These are phyloP conservation scores for Cheirogaleus major DNA, from an alignment of 2,797 vertebrate genomes.

Conservation along the genomic window DNA sequence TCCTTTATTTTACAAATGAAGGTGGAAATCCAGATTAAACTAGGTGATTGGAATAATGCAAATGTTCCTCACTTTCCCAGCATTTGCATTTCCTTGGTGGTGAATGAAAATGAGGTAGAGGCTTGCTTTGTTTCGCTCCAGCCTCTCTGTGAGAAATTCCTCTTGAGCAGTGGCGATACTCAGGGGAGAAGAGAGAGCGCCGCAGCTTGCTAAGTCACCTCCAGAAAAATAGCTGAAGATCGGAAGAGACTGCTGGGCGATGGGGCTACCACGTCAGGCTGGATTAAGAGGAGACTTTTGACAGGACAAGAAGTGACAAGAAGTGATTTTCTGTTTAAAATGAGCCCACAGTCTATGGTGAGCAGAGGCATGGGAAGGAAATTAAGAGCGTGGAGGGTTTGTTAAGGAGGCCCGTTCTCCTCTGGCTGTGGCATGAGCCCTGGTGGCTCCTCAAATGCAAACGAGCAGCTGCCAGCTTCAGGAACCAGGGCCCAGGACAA, in stretches of 20 bases:
- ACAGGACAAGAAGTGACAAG: not conserved
- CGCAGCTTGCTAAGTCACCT: not conserved
- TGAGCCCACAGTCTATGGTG: not conserved
- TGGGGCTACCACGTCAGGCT: not conserved
- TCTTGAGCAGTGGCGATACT: not conserved
- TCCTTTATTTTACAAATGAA: constrained; percentile 40
- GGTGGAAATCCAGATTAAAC: constrained; percentile 38
- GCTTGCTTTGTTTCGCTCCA: not conserved
- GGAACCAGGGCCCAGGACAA: not conserved
- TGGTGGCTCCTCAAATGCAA: not conserved
- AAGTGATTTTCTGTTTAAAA: not conserved
- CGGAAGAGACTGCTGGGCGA: not conserved
- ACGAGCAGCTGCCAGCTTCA: not conserved
- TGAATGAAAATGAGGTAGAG: not conserved
- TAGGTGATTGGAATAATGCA: not conserved
- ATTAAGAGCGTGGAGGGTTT: not conserved
- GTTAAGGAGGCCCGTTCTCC: not conserved
- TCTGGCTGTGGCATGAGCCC: not conserved
- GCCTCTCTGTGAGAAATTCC: not conserved
- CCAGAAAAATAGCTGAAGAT: not conserved
- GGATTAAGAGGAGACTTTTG: not conserved
- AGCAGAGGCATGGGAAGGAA: not conserved
- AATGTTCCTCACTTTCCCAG: not conserved
- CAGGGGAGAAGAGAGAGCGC: not conserved
- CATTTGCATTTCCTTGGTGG: not conserved